Conservation (phyloP, 2,113 vertebrate genomes). For the Callipepla californica region DNA sequence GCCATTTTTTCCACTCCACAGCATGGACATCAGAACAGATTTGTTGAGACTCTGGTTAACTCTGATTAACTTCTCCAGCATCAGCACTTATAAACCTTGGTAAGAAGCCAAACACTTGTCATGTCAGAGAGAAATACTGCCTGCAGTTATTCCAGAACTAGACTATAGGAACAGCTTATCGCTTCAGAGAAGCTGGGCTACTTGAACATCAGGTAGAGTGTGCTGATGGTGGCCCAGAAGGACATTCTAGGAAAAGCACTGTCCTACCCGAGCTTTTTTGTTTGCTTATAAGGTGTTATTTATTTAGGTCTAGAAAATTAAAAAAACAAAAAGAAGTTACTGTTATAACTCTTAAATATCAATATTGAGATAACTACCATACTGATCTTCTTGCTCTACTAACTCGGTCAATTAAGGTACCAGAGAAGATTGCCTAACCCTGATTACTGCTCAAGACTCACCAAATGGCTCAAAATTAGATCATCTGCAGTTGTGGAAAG, state of each 20-base stretch:
- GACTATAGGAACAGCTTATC: neutral
- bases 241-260: neutral
- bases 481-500: neutral
- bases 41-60: neutral
- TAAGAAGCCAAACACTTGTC: neutral
- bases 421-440: neutral
- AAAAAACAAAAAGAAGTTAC: neutral
- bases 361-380: neutral
- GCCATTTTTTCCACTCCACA: neutral
- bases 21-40: neutral
- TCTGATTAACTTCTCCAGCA: rapidly evolving
- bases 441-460: neutral
- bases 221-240: neutral
- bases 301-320: neutral
- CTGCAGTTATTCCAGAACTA: constrained; percentile 1
- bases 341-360: neutral
- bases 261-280: neutral
- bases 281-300: neutral
- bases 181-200: neutral
- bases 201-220: neutral
- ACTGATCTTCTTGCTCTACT: neutral
- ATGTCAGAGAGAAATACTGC: neutral
- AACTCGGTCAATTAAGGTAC: neutral
- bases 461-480: neutral
- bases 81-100: neutral